Base-by-base conservation (phyloP, 2,797 vertebrate species). In the Anomalospiza imberbis region DNA sequence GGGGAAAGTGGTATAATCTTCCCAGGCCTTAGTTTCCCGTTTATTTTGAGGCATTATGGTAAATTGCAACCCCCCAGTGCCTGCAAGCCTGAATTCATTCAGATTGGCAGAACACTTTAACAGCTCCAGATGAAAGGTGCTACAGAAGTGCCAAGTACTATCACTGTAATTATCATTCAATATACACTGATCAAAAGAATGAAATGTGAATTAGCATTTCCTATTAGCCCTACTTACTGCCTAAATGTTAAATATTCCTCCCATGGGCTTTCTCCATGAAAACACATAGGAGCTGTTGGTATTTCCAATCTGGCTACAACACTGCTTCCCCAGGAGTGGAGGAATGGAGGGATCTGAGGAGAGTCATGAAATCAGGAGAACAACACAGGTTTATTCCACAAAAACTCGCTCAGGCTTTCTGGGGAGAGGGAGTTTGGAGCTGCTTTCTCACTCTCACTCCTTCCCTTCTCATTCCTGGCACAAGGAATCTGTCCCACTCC, bases 131-230 rank as follows among this genome's bases (percentile, higher is more conserved):
- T 78, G 85, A 96, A 95, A 96, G 95, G 95, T 95, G 95, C 93
- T 71, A 81, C 82, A 86, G 88, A 93, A 97, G 92, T 93, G 94
- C 94, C 97, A 96, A 94, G 84, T 42, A 68, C 85, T 93, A 93
- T 94, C 95, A 77, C 84, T 80, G 81, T 94, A 94, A 96, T 96
- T 93, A 96, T 93, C 94, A 94, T 94, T 95, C 96, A 93, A 92
- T 83, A 94, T 51, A 95, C 84, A 50, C 88, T 86, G 95, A 97
- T 97, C 96, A 94, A 96, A 96, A 97, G 95, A 95, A 95, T 92
- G 91, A 96, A 95, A 97, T 80, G 91, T 32, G 95, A 95, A 97
- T 95, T 94, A 97, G 93, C 96, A 97, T 96, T 94, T 97, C 94
- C 93, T 95, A 95, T 97, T 95, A 97, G 92, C 90, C 87, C 90